Evolutionary conservation across 2,797 vertebrate species (phyloP).

Genomic region (Crocidura indochinensis): DNA sequence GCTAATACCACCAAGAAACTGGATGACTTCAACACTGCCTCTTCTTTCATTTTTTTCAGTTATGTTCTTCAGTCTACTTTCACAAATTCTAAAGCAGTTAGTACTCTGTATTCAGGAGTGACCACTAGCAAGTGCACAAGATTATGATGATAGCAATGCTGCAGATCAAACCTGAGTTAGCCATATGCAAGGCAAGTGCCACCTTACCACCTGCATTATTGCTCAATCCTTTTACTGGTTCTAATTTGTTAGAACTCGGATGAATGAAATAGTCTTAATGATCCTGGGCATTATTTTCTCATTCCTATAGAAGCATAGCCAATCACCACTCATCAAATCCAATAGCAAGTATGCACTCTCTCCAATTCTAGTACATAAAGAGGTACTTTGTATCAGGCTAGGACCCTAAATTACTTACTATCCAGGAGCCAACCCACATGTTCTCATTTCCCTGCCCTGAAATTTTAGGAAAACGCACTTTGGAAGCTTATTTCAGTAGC

Average conservation of each 20-base stretch:
- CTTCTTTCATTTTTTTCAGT: background rate
- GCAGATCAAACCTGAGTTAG: too few relatives aligned
- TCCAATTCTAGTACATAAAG: background rate
- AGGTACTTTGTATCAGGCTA: background rate
- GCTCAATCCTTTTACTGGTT: background rate
- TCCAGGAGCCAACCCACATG: background rate
- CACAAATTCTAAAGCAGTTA: background rate
- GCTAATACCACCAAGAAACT: background rate
- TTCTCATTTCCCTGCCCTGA: background rate
- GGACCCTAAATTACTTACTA: slow-evolving; percentile 15
- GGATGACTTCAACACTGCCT: background rate
- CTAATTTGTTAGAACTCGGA: slow-evolving; percentile 20
- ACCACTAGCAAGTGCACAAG: too few relatives aligned
- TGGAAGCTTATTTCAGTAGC: background rate
- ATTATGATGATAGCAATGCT: too few relatives aligned
- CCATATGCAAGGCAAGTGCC: background rate
- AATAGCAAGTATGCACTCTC: slow-evolving; percentile 19
- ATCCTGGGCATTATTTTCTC: background rate
- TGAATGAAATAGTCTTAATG: background rate
- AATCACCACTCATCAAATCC: background rate
- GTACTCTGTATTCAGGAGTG: too few relatives aligned
- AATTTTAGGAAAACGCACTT: background rate
- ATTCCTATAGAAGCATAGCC: background rate
- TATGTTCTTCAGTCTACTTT: background rate
- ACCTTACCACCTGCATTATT: background rate